phyloP scores from a whole-genome alignment of 2,797 vertebrate species.

The Sebastes glaucus region DNA sequence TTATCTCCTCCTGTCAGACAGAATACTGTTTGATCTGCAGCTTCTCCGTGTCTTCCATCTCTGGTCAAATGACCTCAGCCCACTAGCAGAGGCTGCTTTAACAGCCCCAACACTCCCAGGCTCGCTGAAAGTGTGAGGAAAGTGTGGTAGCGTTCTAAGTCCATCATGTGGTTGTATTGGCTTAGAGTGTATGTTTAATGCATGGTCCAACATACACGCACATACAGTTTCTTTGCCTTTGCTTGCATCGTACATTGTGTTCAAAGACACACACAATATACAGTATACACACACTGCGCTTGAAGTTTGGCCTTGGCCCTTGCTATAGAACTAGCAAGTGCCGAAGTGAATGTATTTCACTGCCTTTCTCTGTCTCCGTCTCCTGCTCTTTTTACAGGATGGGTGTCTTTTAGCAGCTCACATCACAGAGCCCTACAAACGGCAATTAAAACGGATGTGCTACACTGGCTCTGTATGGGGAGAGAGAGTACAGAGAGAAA shows the following conservation, averaged over 20 bases:
- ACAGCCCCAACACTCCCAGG: constrained; percentile 23
- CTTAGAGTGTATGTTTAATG: constrained; percentile 17
- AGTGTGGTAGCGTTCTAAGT: constrained; percentile 8
- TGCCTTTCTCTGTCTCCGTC: constrained; percentile 40
- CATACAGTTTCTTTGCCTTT: constrained; percentile 9
- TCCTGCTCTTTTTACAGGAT: constrained; percentile 64
- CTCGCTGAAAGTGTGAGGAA: constrained; percentile 31
- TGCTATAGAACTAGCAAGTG: constrained; percentile 25
- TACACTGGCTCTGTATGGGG: constrained; percentile 68
- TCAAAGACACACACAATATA: background rate
- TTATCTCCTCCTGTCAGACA: constrained; percentile 82
- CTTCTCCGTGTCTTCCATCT: constrained; percentile 65
- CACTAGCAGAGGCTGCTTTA: constrained; percentile 38
- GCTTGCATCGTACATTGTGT: background rate
- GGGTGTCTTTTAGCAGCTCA: constrained; percentile 74
- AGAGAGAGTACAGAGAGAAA: constrained; percentile 64
- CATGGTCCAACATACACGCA: constrained; percentile 5
- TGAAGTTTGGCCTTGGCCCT: constrained; percentile 60
- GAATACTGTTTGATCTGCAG: constrained; percentile 79
- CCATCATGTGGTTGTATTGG: constrained; percentile 18
- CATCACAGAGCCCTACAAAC: constrained; percentile 77
- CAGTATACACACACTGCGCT: background rate
- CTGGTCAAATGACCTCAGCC: constrained; percentile 75
- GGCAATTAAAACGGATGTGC: constrained; percentile 84
- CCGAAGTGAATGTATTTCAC: constrained; percentile 43